These are phyloP conservation scores for Piezodorus guildinii DNA, from an alignment of 1,140 invertebrate species.

Conservation along the genomic window DNA sequence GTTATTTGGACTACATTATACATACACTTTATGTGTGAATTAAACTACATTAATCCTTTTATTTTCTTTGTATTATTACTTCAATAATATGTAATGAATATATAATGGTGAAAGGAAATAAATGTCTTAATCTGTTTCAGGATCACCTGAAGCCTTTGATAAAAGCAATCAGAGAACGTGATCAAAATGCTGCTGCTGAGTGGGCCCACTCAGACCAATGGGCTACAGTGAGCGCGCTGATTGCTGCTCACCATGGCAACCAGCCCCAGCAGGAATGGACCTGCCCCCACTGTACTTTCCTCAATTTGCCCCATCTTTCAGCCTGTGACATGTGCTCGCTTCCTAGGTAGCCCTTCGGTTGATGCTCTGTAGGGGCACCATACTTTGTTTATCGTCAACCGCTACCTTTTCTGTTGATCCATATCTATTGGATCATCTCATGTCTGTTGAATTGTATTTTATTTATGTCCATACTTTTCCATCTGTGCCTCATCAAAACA, in stretches of 20 bases:
- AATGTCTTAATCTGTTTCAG: slow-evolving; percentile 30
- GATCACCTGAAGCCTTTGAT: slow-evolving; percentile 65
- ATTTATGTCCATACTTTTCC: too few species aligned
- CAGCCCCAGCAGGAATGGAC: slow-evolving; percentile 58
- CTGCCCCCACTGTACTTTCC: slow-evolving; percentile 84
- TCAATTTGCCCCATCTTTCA: slow-evolving; percentile 60
- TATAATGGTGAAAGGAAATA: too few species aligned
- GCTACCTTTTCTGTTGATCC: too few species aligned
- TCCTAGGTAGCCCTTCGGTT: slow-evolving; percentile 46
- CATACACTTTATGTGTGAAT: too few species aligned
- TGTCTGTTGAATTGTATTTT: too few species aligned
- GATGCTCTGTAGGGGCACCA: not conserved
- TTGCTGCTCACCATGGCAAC: not conserved
- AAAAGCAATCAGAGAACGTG: slow-evolving; percentile 58
- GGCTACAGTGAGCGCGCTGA: slow-evolving; percentile 54
- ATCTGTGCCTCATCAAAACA: too few species aligned
- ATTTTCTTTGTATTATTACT: too few species aligned
- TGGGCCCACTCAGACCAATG: slow-evolving; percentile 73
- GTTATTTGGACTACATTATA: too few species aligned
- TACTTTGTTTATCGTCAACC: too few species aligned
- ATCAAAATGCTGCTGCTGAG: slow-evolving; percentile 54
- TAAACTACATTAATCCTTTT: too few species aligned
- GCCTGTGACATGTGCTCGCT: slow-evolving; percentile 88
- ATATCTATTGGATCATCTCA: too few species aligned
- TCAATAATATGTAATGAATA: too few species aligned